Evolutionary conservation across 2,888 invertebrate species (phyloP).

Genomic region (Harpalus rubripes): DNA sequence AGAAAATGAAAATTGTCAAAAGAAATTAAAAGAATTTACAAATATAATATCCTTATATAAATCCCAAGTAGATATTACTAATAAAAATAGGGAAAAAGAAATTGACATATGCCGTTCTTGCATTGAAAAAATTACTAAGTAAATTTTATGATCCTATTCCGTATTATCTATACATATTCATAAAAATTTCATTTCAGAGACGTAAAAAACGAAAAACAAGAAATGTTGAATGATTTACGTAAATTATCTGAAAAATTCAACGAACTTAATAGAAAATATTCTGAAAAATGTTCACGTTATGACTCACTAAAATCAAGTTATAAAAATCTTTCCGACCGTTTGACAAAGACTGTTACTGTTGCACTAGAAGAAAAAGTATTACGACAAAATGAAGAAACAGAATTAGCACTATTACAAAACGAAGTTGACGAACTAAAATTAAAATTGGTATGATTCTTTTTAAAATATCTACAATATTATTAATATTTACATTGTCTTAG

Average conservation of each 20-base stretch:
- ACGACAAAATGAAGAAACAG: conserved; percentile 69
- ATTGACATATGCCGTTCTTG: conserved; percentile 47
- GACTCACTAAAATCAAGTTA: conserved; percentile 71
- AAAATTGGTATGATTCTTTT: conserved; percentile 19
- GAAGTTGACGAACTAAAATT: conserved; percentile 59
- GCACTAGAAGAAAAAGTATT: conserved; percentile 72
- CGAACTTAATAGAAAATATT: conserved; percentile 69
- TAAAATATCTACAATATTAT: neutral
- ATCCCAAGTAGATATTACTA: conserved; percentile 66
- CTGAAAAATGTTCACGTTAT: conserved; percentile 70
- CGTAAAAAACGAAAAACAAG: conserved; percentile 68
- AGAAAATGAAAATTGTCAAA: conserved; percentile 39
- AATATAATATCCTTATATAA: conserved; percentile 65
- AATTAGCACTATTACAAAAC: conserved; percentile 62
- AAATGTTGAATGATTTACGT: conserved; percentile 69
- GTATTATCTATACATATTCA: neutral
- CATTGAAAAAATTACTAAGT: conserved; percentile 64
- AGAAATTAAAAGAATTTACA: conserved; percentile 56
- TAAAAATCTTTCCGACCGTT: conserved; percentile 72
- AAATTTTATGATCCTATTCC: conserved; percentile 21
- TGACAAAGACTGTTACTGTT: conserved; percentile 72
- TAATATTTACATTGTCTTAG: conserved; percentile 26
- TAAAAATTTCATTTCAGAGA: conserved; percentile 65
- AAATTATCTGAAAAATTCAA: conserved; percentile 69
- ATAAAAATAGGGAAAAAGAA: conserved; percentile 46